Percentiles rank a stretch among this genome's conserved stretches.
Evolutionary conservation across 2,113 vertebrate genomes (phyloP).

Genomic region (Peromyscus leucopus): DNA sequence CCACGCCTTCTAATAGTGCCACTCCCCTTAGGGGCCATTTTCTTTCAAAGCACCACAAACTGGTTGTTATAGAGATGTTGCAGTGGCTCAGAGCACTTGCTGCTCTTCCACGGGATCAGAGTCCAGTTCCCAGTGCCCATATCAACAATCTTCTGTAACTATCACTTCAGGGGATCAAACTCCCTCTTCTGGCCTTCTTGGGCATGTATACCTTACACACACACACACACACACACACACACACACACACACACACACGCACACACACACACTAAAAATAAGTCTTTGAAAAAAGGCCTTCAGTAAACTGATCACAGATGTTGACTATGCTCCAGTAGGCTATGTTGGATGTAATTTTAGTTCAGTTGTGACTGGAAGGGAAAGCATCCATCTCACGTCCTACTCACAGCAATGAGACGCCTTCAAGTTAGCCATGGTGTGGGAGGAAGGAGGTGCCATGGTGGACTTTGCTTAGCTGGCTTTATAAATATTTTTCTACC

Average conservation of each 20-base stretch:
- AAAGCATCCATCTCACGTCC: neutral
- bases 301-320: neutral
- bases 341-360: neutral
- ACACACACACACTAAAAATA: neutral
- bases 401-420: neutral
- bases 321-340: neutral
- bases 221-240: neutral
- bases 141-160: neutral
- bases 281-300: neutral
- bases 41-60: too few species aligned
- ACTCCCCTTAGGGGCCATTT: too few species aligned
- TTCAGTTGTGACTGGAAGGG: constrained; percentile 2
- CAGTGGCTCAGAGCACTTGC: neutral
- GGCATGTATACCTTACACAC: neutral
- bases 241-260: neutral
- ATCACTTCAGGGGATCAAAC: neutral
- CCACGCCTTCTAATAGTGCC: too few species aligned
- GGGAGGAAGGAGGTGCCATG: neutral
- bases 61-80: neutral
- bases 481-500: constrained; percentile 68
- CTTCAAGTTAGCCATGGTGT: neutral
- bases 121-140: neutral
- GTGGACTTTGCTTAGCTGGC: neutral
- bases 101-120: neutral
- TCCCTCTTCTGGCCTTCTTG: neutral